Evolutionary conservation across 2,797 vertebrate genomes (phyloP).

Genomic region (Sebastes nivosus): DNA sequence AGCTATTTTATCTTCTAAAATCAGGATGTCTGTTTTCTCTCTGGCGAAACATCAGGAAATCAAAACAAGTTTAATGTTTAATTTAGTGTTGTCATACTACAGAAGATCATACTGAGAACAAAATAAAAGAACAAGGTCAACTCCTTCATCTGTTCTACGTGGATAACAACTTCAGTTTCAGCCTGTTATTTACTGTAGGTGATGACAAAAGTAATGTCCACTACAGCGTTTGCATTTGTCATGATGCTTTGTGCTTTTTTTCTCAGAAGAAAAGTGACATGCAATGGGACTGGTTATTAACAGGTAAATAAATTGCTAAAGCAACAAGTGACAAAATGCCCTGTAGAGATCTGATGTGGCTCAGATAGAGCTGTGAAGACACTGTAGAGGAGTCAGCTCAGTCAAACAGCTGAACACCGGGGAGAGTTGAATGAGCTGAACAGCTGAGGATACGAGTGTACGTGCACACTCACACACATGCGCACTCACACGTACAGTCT

Average conservation of each 20-base stretch:
- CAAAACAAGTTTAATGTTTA: neutral
- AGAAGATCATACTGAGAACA: neutral
- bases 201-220: neutral
- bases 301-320: neutral
- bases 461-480: neutral
- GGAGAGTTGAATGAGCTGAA: slow-evolving; percentile 60
- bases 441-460: slow-evolving; percentile 64
- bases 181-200: neutral
- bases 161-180: neutral
- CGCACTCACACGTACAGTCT: slow-evolving; percentile 4
- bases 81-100: neutral
- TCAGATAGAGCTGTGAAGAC: slow-evolving; percentile 36
- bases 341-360: slow-evolving; percentile 1
- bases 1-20: neutral
- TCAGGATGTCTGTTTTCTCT: neutral
- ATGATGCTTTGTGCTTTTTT: neutral
- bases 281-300: slow-evolving; percentile 6
- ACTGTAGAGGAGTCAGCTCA: slow-evolving; percentile 8
- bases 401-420: slow-evolving; percentile 44
- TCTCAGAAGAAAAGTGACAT: neutral
- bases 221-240: neutral
- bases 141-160: neutral
- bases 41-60: neutral
- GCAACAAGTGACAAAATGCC: slow-evolving; percentile 12
- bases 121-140: neutral